phyloP scores from a whole-genome alignment of 2,113 vertebrate species.

The Upupa epops region DNA sequence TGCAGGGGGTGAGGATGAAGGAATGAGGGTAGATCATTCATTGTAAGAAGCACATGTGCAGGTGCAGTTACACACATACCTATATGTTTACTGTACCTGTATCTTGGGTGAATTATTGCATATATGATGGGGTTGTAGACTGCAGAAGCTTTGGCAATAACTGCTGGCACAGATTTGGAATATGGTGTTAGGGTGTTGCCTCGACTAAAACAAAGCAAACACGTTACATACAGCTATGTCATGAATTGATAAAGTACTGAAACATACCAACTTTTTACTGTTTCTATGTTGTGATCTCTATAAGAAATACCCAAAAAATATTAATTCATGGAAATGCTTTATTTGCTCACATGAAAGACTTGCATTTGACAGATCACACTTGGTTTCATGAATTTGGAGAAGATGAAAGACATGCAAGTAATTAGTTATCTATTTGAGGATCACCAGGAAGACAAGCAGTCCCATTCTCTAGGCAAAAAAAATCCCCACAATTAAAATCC shows the following conservation, averaged over 20 bases:
- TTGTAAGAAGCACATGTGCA: neutral
- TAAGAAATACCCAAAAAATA: neutral
- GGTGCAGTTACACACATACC: neutral
- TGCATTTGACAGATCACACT: neutral
- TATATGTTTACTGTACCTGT: slow-evolving; percentile 68
- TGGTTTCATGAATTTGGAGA: neutral
- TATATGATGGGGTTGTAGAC: slow-evolving; percentile 78
- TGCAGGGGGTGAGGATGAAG: neutral
- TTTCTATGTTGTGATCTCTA: neutral
- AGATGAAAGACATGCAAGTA: neutral
- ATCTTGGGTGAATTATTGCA: slow-evolving; percentile 75
- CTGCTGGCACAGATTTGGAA: slow-evolving; percentile 74
- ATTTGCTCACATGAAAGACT: neutral
- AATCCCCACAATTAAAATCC: fast-evolving
- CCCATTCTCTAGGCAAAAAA: neutral
- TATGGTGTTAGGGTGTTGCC: slow-evolving; percentile 66
- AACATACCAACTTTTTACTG: neutral
- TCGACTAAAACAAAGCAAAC: slow-evolving; percentile 61
- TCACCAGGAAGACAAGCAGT: neutral
- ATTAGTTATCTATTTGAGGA: neutral
- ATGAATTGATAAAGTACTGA: neutral
- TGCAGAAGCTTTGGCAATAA: slow-evolving; percentile 77
- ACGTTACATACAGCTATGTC: neutral
- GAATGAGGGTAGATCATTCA: fast-evolving
- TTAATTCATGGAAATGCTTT: neutral